Percentiles rank a stretch among this genome's conserved stretches.
Conservation (phyloP, 2,113 vertebrate genomes). For the Campylomormyrus tamandua region DNA sequence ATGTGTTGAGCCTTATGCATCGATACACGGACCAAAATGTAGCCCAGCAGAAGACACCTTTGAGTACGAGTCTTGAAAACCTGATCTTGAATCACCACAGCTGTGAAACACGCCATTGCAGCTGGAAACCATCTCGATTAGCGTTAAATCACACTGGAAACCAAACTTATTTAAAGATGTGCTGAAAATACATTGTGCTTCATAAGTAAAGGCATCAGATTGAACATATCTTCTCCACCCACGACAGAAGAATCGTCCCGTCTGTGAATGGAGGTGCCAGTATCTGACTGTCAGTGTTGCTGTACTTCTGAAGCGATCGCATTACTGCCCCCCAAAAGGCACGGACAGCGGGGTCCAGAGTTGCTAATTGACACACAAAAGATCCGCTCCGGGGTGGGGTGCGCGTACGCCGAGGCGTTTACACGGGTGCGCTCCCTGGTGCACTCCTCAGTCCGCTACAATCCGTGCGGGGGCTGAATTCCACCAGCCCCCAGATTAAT, state of each 20-base stretch:
- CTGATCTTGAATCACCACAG: not conserved
- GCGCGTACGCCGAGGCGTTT: not conserved
- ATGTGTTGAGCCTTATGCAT: not conserved
- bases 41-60: not conserved
- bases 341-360: not conserved
- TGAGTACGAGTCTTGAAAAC: not conserved
- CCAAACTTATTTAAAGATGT: not conserved
- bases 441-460: not conserved
- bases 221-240: not conserved
- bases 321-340: not conserved
- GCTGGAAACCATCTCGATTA: not conserved
- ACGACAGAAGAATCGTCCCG: not conserved
- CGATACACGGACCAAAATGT: not conserved
- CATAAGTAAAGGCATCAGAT: not conserved
- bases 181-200: not conserved
- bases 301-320: not conserved
- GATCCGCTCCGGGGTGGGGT: not conserved
- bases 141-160: not conserved
- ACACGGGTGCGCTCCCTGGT: not conserved
- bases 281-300: not conserved
- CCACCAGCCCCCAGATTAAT: conserved; percentile 15
- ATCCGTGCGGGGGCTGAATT: not conserved
- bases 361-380: not conserved
- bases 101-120: not conserved
- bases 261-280: not conserved